Conservation (phyloP, 2,797 vertebrate species). For the Anas capensis region DNA sequence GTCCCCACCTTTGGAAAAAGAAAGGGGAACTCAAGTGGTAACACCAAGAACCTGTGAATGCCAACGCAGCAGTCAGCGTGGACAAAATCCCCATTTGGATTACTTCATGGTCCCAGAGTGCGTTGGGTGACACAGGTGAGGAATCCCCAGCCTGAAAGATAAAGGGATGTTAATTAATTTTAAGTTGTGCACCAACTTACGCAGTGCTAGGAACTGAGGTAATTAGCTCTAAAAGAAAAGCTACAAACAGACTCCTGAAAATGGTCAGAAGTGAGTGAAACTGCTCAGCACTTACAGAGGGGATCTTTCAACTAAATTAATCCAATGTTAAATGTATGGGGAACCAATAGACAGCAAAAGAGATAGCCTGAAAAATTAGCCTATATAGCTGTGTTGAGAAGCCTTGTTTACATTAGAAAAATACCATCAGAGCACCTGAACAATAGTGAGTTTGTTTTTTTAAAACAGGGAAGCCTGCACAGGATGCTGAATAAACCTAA, state of each 20-base stretch:
- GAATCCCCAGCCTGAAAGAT: background rate
- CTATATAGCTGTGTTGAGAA: background rate
- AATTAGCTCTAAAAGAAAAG: background rate
- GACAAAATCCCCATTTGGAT: background rate
- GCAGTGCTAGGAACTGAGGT: background rate
- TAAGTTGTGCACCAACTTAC: background rate
- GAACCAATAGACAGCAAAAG: background rate
- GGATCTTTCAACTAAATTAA: background rate
- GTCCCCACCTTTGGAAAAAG: background rate
- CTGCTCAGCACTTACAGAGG: background rate
- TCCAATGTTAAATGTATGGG: background rate
- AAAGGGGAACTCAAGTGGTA: background rate
- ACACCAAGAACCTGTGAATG: background rate
- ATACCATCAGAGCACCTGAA: background rate
- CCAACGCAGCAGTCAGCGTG: fast-evolving
- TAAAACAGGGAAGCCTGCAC: background rate
- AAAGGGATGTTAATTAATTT: background rate
- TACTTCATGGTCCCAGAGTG: fast-evolving
- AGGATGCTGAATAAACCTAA: background rate
- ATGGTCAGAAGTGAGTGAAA: background rate
- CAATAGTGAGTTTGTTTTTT: background rate
- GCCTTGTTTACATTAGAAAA: background rate
- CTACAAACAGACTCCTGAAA: background rate
- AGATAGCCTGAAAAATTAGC: background rate
- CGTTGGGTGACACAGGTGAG: background rate